phyloP scores from a whole-genome alignment of 2,113 vertebrate species.

The Sinocyclocheilus rhinocerous region DNA sequence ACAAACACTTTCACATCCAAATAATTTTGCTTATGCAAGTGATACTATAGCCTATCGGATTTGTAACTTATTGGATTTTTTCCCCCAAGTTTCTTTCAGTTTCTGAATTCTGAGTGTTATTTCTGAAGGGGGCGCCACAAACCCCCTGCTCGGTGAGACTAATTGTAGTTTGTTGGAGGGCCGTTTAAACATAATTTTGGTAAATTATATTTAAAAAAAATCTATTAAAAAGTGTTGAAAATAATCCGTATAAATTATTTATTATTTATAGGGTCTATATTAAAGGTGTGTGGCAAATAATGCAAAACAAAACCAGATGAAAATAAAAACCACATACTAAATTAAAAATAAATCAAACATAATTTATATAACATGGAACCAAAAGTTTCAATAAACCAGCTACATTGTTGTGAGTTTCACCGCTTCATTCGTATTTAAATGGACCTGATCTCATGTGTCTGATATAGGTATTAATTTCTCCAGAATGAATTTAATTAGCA shows the following conservation, averaged over 20 bases:
- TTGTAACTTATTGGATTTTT: neutral
- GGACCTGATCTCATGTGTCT: neutral
- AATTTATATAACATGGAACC: neutral
- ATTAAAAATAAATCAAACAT: neutral
- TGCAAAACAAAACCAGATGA: neutral
- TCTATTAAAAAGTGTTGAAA: neutral
- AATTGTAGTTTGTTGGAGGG: neutral
- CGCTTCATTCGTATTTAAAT: slow-evolving; percentile 43
- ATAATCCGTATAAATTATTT: neutral
- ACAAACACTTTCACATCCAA: neutral
- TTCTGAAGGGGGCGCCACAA: slow-evolving; percentile 36
- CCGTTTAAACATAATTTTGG: neutral
- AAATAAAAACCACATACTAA: neutral
- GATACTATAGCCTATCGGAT: neutral
- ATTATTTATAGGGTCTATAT: neutral
- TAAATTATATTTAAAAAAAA: neutral
- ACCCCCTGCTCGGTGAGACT: neutral
- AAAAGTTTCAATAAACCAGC: neutral
- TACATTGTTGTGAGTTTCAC: slow-evolving; percentile 41
- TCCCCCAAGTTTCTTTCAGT: neutral
- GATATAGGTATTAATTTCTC: slow-evolving; percentile 55
- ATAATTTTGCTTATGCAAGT: neutral
- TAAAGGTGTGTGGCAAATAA: too few relatives aligned
- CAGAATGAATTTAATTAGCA: slow-evolving; percentile 54
- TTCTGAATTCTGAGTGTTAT: neutral